phyloP scores from a whole-genome alignment of 2,113 vertebrate genomes.

The Clarias gariepinus region DNA sequence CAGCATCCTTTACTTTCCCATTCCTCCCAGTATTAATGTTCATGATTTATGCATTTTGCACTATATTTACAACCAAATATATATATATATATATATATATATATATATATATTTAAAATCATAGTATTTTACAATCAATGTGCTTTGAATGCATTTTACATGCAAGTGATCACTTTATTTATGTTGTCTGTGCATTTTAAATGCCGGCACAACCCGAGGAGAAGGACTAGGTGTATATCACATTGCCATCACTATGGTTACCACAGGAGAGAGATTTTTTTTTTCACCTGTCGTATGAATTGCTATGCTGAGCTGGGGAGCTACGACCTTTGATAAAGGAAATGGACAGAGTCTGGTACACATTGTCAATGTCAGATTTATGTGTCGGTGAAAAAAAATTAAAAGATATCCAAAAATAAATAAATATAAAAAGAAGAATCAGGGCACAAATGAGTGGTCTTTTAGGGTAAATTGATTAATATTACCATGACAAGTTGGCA shows the following conservation, averaged over 20 bases:
- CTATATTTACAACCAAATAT: no score
- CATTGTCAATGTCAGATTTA: neutral
- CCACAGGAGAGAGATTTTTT: neutral
- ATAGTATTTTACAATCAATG: no score
- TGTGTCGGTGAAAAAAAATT: neutral
- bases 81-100: no score
- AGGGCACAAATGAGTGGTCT: neutral
- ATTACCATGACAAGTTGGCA: neutral
- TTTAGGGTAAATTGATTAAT: neutral
- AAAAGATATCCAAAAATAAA: neutral
- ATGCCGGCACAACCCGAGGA: neutral
- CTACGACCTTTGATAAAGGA: neutral
- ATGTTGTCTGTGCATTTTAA: neutral
- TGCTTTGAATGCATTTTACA: neutral
- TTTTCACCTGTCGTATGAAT: neutral
- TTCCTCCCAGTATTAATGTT: neutral
- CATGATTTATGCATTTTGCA: neutral
- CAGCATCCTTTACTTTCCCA: neutral
- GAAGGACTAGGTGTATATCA: neutral
- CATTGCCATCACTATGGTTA: conserved; percentile 23
- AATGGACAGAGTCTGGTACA: neutral
- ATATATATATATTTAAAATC: no score
- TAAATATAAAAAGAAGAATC: neutral
- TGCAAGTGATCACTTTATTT: neutral
- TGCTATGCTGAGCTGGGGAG: neutral